A percentile compares a stretch with the other conserved stretches of the same genome.
phyloP scores from a whole-genome alignment of 2,113 vertebrate species.

The Sus scrofa region T2T-Sscrofa CM000814.6:74912001-74912500 shows the following conservation, averaged over 20 bases:
- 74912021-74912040: background rate
- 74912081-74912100: background rate
- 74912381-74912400: background rate
- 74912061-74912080: background rate
- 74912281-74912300: background rate
- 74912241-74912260: background rate
- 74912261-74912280: background rate
- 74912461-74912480: conserved; percentile 32
- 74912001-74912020: background rate
- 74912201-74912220: background rate
- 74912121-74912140: background rate
- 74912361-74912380: background rate
- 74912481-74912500: background rate
- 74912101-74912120: background rate
- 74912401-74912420: background rate
- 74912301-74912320: background rate
- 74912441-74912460: background rate
- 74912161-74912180: background rate
- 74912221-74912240: background rate
- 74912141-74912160: background rate
- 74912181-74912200: background rate
- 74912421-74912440: background rate
- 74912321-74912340: background rate
- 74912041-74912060: background rate
- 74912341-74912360: background rate